phyloP scores from a whole-genome alignment of 2,113 vertebrate genomes.

The Cisticola juncidis region DNA sequence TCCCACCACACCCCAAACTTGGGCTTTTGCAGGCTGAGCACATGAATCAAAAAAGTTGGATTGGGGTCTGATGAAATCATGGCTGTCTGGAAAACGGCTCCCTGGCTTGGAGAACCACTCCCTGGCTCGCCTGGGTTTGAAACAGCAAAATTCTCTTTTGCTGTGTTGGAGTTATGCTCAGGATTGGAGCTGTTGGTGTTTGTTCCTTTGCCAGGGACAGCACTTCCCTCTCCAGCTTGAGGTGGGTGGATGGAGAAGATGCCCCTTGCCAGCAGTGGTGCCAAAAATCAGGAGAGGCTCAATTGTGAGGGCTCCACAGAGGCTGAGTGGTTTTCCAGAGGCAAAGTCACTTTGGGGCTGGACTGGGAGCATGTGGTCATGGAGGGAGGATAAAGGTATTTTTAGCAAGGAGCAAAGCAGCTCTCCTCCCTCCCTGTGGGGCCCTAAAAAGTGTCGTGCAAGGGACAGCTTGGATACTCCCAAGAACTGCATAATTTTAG shows the following conservation, averaged over 20 bases:
- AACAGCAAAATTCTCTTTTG: not conserved
- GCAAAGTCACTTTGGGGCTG: not conserved
- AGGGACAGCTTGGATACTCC: not conserved
- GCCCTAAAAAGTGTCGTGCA: not conserved
- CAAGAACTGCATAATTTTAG: not conserved
- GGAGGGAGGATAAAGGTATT: constrained; percentile 1
- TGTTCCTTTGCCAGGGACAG: not conserved
- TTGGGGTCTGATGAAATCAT: not conserved
- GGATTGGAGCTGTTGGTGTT: not conserved
- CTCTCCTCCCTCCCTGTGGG: not conserved
- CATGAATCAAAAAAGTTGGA: not conserved
- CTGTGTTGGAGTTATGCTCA: rapidly evolving
- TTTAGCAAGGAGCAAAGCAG: not conserved
- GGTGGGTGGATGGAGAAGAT: not conserved
- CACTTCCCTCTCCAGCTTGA: not conserved
- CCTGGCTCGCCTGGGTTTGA: not conserved
- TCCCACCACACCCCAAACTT: not conserved
- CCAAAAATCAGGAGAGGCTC: not conserved
- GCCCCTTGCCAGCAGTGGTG: not conserved
- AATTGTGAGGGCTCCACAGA: not conserved
- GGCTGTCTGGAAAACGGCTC: not conserved
- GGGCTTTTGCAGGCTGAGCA: not conserved
- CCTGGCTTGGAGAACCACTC: not conserved
- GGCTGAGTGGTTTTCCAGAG: constrained; percentile 15
- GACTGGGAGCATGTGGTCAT: not conserved